Conservation (phyloP, 2,113 vertebrate species). For the Cathartes aura region DNA sequence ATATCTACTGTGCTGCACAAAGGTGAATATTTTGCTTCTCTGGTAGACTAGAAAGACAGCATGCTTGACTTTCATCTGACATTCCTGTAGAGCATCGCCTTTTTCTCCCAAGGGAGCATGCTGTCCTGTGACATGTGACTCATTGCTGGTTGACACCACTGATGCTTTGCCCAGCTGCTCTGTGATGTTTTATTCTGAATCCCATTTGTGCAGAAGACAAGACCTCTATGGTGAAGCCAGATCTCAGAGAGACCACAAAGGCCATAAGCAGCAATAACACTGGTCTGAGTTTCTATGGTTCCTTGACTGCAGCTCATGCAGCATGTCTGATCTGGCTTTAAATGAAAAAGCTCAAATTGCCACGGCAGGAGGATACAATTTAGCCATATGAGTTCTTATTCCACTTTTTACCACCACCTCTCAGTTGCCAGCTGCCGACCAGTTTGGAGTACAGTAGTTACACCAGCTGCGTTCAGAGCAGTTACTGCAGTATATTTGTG, state of each 20-base stretch:
- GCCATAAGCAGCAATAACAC: background rate
- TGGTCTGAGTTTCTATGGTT: background rate
- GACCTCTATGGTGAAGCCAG: background rate
- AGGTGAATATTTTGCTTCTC: background rate
- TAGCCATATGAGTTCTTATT: background rate
- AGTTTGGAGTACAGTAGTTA: background rate
- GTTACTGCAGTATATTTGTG: background rate
- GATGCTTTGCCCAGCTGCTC: background rate
- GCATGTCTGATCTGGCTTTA: background rate
- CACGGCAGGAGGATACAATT: background rate
- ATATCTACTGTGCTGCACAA: background rate
- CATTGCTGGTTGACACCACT: background rate
- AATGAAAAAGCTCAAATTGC: background rate
- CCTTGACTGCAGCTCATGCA: background rate
- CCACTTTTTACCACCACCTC: background rate
- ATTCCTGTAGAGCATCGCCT: background rate
- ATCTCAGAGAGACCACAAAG: background rate
- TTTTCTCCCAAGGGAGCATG: background rate
- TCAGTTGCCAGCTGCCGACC: accelerated
- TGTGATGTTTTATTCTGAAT: background rate
- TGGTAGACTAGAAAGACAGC: background rate
- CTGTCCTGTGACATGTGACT: background rate
- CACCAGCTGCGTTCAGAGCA: background rate
- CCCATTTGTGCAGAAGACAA: background rate
- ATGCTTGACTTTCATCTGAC: background rate